Evolutionary conservation across 2,888 invertebrate species (phyloP).

Genomic region (Gymnosoma rotundatum): DNA sequence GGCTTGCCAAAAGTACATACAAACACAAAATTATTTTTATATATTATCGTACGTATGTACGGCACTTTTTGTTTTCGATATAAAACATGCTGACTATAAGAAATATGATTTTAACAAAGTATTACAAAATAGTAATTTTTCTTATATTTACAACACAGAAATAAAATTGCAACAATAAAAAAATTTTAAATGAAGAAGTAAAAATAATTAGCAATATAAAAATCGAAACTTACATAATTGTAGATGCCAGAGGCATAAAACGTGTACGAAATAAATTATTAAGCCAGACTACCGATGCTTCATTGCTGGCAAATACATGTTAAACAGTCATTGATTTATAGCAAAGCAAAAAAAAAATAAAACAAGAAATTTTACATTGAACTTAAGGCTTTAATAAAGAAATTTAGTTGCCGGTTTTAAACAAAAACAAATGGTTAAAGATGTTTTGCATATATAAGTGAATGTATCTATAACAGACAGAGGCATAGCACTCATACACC

Average conservation of each 20-base stretch:
- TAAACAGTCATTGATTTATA: slow-evolving; percentile 29
- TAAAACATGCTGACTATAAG: background rate
- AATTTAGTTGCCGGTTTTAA: slow-evolving; percentile 54
- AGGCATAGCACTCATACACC: no score
- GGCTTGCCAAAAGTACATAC: no score
- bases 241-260: slow-evolving; percentile 18
- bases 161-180: background rate
- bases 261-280: background rate
- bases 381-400: slow-evolving; percentile 58
- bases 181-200: slow-evolving; percentile 26
- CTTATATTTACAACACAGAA: no score
- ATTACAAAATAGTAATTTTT: slow-evolving; percentile 41
- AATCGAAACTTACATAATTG: slow-evolving; percentile 46
- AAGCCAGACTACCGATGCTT: background rate
- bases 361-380: slow-evolving; percentile 61
- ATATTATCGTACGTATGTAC: no score
- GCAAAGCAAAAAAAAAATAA: slow-evolving; percentile 1
- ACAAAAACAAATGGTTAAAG: slow-evolving; percentile 23
- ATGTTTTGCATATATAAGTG: slow-evolving; percentile 52
- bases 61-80: background rate
- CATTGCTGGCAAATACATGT: background rate
- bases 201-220: slow-evolving; percentile 51
- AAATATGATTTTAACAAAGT: slow-evolving; percentile 12
- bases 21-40: no score
- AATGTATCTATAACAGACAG: background rate